Evolutionary conservation across 2,797 vertebrate genomes (phyloP).

Genomic region (Urosaurus nigricauda): DNA sequence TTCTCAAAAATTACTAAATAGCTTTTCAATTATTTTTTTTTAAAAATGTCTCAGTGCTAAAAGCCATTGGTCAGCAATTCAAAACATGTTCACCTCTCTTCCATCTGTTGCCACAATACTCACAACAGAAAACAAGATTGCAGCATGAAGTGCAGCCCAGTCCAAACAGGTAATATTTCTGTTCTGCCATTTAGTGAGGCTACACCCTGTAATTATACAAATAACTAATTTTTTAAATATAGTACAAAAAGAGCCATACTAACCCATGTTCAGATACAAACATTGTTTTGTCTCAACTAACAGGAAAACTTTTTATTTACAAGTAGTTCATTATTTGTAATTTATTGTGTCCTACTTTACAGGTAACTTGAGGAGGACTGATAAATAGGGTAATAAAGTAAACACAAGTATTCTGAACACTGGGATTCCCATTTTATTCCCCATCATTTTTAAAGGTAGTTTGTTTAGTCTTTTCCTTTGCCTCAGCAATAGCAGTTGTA

Average conservation of each 20-base stretch:
- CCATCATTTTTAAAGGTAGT: background rate
- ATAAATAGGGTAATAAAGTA: background rate
- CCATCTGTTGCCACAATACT: background rate
- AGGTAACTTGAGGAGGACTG: too few relatives aligned
- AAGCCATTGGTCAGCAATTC: background rate
- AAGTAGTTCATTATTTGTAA: too few relatives aligned
- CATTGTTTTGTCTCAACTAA: too few relatives aligned
- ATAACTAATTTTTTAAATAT: background rate
- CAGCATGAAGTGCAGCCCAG: background rate
- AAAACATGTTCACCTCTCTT: background rate
- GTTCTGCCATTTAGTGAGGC: background rate
- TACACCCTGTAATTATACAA: background rate
- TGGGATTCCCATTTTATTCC: conserved; percentile 2
- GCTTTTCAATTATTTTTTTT: too few relatives aligned
- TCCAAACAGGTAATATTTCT: background rate
- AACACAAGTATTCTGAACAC: background rate
- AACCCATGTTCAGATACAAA: too few relatives aligned
- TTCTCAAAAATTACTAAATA: too few relatives aligned
- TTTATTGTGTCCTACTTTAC: too few relatives aligned
- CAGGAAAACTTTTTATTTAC: too few relatives aligned
- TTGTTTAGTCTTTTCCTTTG: conserved; percentile 5
- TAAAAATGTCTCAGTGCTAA: background rate
- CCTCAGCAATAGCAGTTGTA: conserved; percentile 27
- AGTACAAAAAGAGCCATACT: too few relatives aligned
- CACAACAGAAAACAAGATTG: background rate